phyloP scores from a whole-genome alignment of 2,888 invertebrate species.

The Melikaiella ostensackeni region DNA sequence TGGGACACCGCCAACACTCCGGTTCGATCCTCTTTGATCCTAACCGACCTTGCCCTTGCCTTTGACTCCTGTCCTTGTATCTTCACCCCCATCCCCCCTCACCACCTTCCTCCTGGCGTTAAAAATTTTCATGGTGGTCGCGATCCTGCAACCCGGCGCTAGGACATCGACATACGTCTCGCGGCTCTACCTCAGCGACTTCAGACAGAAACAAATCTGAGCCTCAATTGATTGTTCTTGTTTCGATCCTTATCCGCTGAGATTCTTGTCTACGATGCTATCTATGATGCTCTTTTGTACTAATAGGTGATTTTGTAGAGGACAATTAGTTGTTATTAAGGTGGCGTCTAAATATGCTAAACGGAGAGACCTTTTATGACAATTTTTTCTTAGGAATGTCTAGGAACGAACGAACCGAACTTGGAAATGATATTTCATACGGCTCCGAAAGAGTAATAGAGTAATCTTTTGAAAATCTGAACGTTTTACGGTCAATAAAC shows the following conservation, averaged over 20 bases:
- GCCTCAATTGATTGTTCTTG: background rate
- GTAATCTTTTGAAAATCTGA: too few species aligned
- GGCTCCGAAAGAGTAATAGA: too few species aligned
- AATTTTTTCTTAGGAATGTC: too few species aligned
- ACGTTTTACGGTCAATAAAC: too few species aligned
- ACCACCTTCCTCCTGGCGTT: conserved; percentile 46
- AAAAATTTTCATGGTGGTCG: conserved; percentile 69
- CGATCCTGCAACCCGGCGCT: conserved; percentile 45
- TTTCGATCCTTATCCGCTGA: background rate
- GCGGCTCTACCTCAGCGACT: background rate
- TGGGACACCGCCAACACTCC: conserved; percentile 67
- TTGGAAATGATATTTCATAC: too few species aligned
- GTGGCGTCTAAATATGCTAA: too few species aligned
- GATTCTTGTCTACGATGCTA: background rate
- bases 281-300: background rate
- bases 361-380: too few species aligned
- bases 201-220: background rate
- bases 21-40: conserved; percentile 70
- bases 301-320: background rate
- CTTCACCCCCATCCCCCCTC: conserved; percentile 39
- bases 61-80: conserved; percentile 62
- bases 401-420: too few species aligned
- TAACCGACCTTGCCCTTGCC: conserved; percentile 70
- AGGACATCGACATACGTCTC: conserved; percentile 14
- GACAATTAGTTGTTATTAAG: background rate